These are phyloP conservation scores for Eptatretus burgeri DNA, from an alignment of 2,113 vertebrate species.

Conservation along the genomic window DNA sequence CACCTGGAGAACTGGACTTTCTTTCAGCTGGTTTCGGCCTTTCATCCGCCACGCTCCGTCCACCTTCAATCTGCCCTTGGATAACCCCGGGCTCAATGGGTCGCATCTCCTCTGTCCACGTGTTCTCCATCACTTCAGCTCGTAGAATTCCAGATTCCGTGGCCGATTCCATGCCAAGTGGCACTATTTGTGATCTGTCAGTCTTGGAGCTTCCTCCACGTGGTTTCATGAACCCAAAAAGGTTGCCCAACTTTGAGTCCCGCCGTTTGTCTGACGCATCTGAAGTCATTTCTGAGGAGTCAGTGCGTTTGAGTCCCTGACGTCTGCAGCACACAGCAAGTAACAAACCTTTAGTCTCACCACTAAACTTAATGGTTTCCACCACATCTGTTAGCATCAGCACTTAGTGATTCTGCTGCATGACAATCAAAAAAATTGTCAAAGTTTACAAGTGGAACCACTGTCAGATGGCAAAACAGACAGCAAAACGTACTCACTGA, in stretches of 20 bases:
- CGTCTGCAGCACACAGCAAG: slow-evolving; percentile 19
- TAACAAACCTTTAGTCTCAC: background rate
- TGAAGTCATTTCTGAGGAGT: slow-evolving; percentile 28
- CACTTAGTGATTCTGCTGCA: too few species aligned
- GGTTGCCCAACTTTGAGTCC: slow-evolving; percentile 57
- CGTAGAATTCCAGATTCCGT: slow-evolving; percentile 33
- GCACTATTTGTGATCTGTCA: background rate
- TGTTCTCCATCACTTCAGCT: slow-evolving; percentile 23
- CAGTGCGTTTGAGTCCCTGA: slow-evolving; percentile 25
- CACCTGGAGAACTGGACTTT: slow-evolving; percentile 41
- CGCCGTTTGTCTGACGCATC: slow-evolving; percentile 47
- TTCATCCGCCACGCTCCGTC: background rate
- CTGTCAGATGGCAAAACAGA: too few species aligned
- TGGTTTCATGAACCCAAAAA: slow-evolving; percentile 71
- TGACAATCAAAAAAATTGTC: too few species aligned
- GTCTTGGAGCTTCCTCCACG: slow-evolving; percentile 13
- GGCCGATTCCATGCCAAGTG: background rate
- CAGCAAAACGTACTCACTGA: too few species aligned
- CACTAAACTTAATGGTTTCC: too few species aligned
- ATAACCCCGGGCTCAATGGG: background rate
- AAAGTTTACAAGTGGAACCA: too few species aligned
- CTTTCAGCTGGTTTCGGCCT: background rate
- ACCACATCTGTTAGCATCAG: too few species aligned
- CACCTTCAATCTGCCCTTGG: background rate
- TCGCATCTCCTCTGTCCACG: slow-evolving; percentile 16